These are phyloP conservation scores for Mustela nigripes DNA, from an alignment of 2,113 vertebrate genomes.

Conservation along the genomic window DNA sequence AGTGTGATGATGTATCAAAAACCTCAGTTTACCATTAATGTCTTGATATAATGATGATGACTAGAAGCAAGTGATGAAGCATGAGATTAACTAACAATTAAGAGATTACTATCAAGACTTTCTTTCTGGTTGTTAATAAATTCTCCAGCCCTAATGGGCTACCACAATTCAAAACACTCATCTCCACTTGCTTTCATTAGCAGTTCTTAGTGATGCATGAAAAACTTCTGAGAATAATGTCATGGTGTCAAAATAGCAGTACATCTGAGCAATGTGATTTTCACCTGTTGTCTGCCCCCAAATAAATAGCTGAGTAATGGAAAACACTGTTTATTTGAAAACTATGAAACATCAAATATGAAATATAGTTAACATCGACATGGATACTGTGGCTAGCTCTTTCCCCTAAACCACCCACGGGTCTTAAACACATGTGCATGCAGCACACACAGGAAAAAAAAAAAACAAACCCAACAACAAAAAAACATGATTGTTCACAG, in stretches of 20 bases:
- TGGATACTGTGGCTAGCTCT: neutral
- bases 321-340: conserved; percentile 74
- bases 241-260: conserved; percentile 1
- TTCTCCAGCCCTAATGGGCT: neutral
- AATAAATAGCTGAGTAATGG: conserved; percentile 73
- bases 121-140: conserved; percentile 2
- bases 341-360: conserved; percentile 62
- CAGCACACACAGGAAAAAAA: neutral
- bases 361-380: conserved; percentile 59
- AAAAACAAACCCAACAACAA: neutral
- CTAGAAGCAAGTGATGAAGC: neutral
- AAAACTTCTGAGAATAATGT: conserved; percentile 30
- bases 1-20: neutral
- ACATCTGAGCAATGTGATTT: conserved; percentile 59
- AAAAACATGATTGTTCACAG: neutral
- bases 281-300: conserved; percentile 22
- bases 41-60: neutral
- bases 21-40: neutral
- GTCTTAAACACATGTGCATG: conserved; percentile 48
- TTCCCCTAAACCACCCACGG: neutral
- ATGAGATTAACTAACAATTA: neutral
- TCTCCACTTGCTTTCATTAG: neutral
- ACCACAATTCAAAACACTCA: conserved; percentile 29
- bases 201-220: neutral
- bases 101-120: neutral